Evolutionary conservation across 2,888 invertebrate genomes (phyloP).

Genomic region (Leptura quadrifasciata): DNA sequence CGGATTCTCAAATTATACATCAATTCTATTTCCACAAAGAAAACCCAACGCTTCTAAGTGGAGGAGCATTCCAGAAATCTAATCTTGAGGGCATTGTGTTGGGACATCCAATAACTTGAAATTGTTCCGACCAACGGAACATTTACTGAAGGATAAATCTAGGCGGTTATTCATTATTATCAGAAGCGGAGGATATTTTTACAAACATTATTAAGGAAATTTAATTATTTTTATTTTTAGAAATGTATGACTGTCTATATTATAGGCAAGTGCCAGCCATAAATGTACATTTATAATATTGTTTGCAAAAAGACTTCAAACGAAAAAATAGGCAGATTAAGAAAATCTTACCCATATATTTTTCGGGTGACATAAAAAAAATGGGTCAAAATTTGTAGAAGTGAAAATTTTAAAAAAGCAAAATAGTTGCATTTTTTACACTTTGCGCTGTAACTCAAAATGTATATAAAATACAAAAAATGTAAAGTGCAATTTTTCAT

Average conservation of each 20-base stretch:
- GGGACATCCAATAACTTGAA: conserved; percentile 3
- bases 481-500: no score
- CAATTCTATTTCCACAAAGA: not conserved
- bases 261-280: no score
- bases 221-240: not conserved
- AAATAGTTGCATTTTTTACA: no score
- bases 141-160: not conserved
- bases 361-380: no score
- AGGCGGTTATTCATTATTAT: not conserved
- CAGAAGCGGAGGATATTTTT: not conserved
- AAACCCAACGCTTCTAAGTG: conserved; percentile 2
- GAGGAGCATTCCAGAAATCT: conserved; percentile 11
- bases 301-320: no score
- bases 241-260: not conserved
- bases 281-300: no score
- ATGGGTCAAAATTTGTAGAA: no score
- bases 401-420: no score
- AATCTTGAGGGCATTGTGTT: conserved; percentile 1
- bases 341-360: no score
- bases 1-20: not conserved
- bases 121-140: not conserved
- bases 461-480: no score
- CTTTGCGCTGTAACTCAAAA: no score
- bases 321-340: no score
- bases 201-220: not conserved